Evolutionary conservation across 2,113 vertebrate species (phyloP).

Genomic region (Cyanoramphus novaezelandiae): DNA sequence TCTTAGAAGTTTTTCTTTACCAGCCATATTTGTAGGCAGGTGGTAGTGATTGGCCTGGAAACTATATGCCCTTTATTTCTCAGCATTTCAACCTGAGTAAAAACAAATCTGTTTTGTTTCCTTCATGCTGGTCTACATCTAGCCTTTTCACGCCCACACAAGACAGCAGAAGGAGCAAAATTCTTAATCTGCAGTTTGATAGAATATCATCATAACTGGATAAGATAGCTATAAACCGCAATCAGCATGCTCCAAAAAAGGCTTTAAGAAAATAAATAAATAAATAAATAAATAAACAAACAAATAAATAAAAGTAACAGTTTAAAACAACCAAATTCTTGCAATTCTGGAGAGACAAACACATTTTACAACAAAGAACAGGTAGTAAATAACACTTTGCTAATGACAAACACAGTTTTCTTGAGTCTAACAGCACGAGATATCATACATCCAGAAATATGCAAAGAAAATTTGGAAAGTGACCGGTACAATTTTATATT

Average conservation of each 20-base stretch:
- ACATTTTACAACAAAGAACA: neutral
- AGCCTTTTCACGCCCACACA: neutral
- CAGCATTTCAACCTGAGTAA: neutral
- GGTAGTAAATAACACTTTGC: neutral
- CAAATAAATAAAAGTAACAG: neutral
- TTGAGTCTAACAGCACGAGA: neutral
- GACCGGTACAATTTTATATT: too few species aligned
- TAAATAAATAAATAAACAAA: neutral
- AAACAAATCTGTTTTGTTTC: conserved; percentile 20
- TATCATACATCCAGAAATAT: neutral
- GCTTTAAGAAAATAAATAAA: neutral
- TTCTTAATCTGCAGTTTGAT: neutral
- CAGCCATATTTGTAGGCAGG: neutral
- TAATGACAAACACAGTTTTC: neutral
- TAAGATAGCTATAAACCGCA: neutral
- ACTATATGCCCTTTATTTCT: neutral
- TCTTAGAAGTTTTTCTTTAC: neutral
- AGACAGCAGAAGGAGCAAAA: neutral
- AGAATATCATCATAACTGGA: neutral
- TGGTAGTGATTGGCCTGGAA: neutral
- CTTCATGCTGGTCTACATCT: neutral
- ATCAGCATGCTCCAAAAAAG: neutral
- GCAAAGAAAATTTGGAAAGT: neutral
- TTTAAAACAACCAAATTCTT: neutral
- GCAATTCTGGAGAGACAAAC: neutral